phyloP scores from a whole-genome alignment of 2,888 invertebrate species.

The Heliconius charithonia region DNA sequence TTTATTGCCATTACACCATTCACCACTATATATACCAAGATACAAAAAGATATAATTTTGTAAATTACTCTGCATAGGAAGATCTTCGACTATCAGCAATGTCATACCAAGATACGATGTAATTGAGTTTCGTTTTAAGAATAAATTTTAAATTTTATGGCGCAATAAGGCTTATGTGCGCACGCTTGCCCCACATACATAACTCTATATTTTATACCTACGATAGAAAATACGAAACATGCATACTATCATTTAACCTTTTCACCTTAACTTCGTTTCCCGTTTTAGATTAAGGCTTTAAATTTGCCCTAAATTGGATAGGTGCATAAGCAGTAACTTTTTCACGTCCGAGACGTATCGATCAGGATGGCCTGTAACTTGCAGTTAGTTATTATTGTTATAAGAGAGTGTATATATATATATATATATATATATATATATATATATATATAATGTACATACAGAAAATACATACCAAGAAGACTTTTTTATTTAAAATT shows the following conservation, averaged over 20 bases:
- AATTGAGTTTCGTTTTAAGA: not conserved
- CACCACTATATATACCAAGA: not conserved
- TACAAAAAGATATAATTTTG: not conserved
- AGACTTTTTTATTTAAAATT: not conserved
- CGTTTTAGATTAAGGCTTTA: slow-evolving; percentile 5
- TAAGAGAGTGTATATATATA: too few species aligned
- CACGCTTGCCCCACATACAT: not conserved
- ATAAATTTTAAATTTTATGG: not conserved
- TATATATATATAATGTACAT: too few species aligned
- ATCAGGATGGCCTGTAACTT: not conserved
- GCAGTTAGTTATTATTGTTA: not conserved
- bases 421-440: too few species aligned
- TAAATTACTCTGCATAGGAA: not conserved
- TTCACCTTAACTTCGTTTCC: not conserved
- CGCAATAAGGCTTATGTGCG: not conserved
- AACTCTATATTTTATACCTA: not conserved
- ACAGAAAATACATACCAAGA: too few species aligned
- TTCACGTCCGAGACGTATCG: not conserved
- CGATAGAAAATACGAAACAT: not conserved
- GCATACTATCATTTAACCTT: not conserved
- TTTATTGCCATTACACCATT: too few species aligned
- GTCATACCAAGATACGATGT: not conserved
- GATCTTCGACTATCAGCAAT: not conserved
- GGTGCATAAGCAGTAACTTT: not conserved
- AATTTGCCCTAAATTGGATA: not conserved